Base-by-base conservation (phyloP, 2,797 vertebrate genomes). In the Avahi laniger region DNA sequence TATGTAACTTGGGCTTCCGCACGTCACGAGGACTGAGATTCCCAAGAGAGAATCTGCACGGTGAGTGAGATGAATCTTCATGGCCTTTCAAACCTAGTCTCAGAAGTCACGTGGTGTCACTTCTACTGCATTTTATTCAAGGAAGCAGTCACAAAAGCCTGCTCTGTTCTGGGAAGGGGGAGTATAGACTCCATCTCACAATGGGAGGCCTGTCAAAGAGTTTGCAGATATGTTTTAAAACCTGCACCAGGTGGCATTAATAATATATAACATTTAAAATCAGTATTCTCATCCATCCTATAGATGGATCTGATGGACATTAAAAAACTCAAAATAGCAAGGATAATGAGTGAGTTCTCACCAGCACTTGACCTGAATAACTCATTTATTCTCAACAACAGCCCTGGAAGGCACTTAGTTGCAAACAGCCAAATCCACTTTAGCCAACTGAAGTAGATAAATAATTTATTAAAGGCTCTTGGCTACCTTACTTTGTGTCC, bases 191-290 rank as follows among this genome's bases (percentile, higher is more conserved):
- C 30, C 33, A 79, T 22, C n/a, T 87, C n/a, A 78, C 41, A 65
- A 63, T 79, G 50, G 43, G 48, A 57, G 20, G 14, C 3, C 4
- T 35, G 12, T 89, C 69, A 85, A 30, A 91, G 41, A 54, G 50
- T 84, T 86, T 59, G 52, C 50, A 86, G 69, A 91, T 82, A 82
- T 82, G n/a, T 52, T 91, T 91, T 72, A 89, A 94, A 91, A 90
- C 54, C 79, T 85, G 8, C 26, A 52, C n/a, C n/a, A 76, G 38
- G 1, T 17, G 17, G 28, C 38, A 30, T 57, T 94, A 35, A 75
- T 46, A 57, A 73, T 78, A 48, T n/a, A 22, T 69, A 57, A 79
- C 76, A 75, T 67, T 91, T 61, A 54, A 80, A 95, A 61, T 65
- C 63, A 13, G 24, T 92, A 5, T 92, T 69, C 38, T 72, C 78